These are phyloP conservation scores for Coleophora deauratella DNA, from an alignment of 2,888 invertebrate species.

Conservation along the genomic window DNA sequence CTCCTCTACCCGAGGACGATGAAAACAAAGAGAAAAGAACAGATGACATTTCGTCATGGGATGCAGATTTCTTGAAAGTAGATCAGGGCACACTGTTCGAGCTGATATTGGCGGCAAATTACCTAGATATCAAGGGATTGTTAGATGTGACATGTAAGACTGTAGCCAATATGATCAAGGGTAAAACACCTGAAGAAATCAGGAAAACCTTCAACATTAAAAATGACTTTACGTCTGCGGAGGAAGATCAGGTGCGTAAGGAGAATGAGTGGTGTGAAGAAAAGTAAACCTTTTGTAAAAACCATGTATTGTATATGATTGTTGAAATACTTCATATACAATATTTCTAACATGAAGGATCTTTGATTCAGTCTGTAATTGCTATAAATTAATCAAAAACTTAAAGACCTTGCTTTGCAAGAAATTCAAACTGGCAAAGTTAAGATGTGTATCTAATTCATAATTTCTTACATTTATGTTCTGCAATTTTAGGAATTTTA, in stretches of 20 bases:
- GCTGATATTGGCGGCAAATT: constrained; percentile 97
- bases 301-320: neutral
- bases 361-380: no score
- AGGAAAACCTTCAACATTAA: constrained; percentile 98
- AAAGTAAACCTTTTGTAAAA: constrained; percentile 67
- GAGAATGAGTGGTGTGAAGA: constrained; percentile 97
- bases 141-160: constrained; percentile 99
- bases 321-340: constrained; percentile 1
- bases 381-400: no score
- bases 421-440: no score
- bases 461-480: no score
- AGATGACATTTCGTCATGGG: constrained; percentile 99
- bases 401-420: no score
- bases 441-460: no score
- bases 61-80: constrained; percentile 98
- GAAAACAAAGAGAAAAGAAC: constrained; percentile 99
- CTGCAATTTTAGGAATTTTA: no score
- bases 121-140: constrained; percentile 95
- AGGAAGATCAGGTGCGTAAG: constrained; percentile 98
- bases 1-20: constrained; percentile 96
- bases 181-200: constrained; percentile 98
- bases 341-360: no score
- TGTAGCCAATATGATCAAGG: constrained; percentile 98
- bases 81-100: constrained; percentile 98
- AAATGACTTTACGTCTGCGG: constrained; percentile 95